Percentiles rank a stretch among this genome's conserved stretches.
phyloP scores from a whole-genome alignment of 2,888 invertebrate species.

The Megalurothrips usitatus region DNA sequence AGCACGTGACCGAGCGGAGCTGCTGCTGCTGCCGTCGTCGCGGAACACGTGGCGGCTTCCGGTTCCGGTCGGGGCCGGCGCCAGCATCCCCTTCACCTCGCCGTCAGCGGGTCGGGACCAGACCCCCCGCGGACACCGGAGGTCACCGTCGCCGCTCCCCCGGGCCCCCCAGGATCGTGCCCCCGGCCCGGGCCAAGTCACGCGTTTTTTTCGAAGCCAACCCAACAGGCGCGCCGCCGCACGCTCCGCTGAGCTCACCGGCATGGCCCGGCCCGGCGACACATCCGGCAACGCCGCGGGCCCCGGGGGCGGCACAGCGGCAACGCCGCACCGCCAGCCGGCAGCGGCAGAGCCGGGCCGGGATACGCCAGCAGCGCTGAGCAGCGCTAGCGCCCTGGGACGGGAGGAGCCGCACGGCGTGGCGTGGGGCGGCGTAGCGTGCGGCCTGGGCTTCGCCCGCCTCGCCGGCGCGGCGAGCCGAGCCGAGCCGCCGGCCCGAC shows the following conservation, averaged over 20 bases:
- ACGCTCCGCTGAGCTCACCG: conserved; percentile 6
- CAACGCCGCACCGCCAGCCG: background rate
- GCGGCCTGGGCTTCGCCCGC: too few species aligned
- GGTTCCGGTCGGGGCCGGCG: background rate
- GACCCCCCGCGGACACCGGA: too few species aligned
- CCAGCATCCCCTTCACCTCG: too few species aligned
- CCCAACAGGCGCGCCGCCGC: conserved; percentile 1
- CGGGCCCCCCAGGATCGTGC: background rate
- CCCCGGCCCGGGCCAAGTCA: background rate
- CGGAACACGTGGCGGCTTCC: background rate
- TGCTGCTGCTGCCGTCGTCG: too few species aligned
- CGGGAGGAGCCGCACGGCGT: background rate
- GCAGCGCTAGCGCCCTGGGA: background rate
- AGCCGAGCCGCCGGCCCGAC: background rate
- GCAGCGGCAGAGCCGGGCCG: background rate
- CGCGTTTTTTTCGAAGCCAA: background rate
- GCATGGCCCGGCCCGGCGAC: background rate
- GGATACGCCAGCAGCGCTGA: background rate
- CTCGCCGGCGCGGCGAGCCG: background rate
- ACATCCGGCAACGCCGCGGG: background rate
- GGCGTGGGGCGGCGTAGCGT: too few species aligned
- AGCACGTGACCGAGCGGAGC: too few species aligned
- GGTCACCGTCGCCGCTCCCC: background rate
- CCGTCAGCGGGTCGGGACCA: too few species aligned
- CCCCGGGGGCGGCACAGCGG: background rate